phyloP scores from a whole-genome alignment of 2,113 vertebrate genomes.

The Varanus salvator region DNA sequence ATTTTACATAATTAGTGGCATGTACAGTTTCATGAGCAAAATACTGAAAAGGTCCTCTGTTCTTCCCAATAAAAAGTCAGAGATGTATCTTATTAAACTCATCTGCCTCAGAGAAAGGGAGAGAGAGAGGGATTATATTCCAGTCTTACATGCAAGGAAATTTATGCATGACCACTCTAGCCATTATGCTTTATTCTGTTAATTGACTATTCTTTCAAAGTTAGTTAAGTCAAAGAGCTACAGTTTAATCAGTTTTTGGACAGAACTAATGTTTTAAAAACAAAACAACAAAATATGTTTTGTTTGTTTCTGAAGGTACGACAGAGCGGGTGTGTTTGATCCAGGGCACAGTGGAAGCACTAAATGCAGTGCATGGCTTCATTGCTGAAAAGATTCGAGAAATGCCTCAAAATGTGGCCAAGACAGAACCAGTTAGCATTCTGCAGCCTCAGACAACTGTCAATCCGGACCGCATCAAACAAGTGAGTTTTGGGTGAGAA shows the following conservation, averaged over 20 bases:
- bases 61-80: background rate
- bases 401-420: constrained; percentile 99
- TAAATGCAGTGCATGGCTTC: constrained; percentile 99
- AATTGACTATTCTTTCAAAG: background rate
- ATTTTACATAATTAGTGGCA: background rate
- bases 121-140: background rate
- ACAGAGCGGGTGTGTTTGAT: constrained; percentile 98
- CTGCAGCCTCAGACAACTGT: constrained; percentile 99
- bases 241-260: background rate
- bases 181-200: background rate
- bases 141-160: background rate
- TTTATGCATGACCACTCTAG: background rate
- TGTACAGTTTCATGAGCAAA: background rate
- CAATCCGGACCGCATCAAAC: constrained; percentile 99
- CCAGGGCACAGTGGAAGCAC: constrained; percentile 98
- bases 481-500: constrained; percentile 87
- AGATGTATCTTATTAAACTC: background rate
- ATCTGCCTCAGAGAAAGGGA: background rate
- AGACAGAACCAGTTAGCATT: constrained; percentile 99
- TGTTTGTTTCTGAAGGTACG: constrained; percentile 85
- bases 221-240: background rate
- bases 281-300: constrained; percentile 32
- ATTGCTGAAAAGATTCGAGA: constrained; percentile 99
- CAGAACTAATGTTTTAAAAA: constrained; percentile 8
- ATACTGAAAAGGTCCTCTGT: background rate